phyloP scores from a whole-genome alignment of 1,140 invertebrate genomes.

The Dryas iulia region DNA sequence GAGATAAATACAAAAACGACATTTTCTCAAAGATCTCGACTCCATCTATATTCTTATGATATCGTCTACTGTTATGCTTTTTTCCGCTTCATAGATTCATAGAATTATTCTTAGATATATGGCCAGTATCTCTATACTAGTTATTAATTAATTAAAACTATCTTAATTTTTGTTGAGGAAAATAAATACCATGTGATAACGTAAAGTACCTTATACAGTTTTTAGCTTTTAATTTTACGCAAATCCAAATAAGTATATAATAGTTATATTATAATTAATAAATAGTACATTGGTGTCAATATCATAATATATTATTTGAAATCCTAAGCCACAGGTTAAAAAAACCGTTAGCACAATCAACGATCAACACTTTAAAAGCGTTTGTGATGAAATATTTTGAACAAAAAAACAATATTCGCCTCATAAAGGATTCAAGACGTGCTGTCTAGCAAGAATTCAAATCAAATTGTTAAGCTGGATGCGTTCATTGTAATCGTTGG shows the following conservation, averaged over 20 bases:
- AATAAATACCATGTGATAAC: too few relatives aligned
- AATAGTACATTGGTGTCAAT: too few relatives aligned
- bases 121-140: too few relatives aligned
- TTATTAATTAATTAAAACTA: too few relatives aligned
- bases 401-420: conserved; percentile 47
- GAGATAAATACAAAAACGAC: conserved; percentile 38
- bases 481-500: conserved; percentile 44
- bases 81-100: too few relatives aligned
- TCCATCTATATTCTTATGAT: neutral
- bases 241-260: too few relatives aligned
- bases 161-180: too few relatives aligned
- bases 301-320: conserved; percentile 32
- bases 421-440: conserved; percentile 50
- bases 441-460: conserved; percentile 44
- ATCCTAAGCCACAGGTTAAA: conserved; percentile 7
- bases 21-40: conserved; percentile 30
- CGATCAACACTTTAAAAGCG: conserved; percentile 39
- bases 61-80: neutral
- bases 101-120: too few relatives aligned
- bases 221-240: too few relatives aligned
- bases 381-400: conserved; percentile 55
- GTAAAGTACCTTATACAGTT: too few relatives aligned
- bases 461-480: conserved; percentile 51
- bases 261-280: too few relatives aligned
- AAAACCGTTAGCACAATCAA: conserved; percentile 37